Percentiles rank a stretch among this genome's conserved stretches.
Conservation (phyloP, 2,113 vertebrate genomes). For the Triplophysa tibetana region DNA sequence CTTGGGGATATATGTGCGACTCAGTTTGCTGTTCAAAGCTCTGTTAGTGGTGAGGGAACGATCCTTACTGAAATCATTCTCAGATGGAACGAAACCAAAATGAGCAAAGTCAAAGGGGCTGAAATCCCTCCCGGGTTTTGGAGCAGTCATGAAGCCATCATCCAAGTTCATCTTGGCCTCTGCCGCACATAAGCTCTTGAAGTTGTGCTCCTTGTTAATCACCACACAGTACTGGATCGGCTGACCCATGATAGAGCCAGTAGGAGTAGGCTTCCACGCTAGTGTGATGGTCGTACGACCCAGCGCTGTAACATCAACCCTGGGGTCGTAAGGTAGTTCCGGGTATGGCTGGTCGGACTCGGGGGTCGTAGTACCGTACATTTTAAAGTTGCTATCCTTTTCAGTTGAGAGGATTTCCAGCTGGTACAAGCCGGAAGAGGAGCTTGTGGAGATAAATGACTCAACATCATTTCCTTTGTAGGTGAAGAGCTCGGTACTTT, state of each 20-base stretch:
- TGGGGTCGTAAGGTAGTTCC: conserved; percentile 89
- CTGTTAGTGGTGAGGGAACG: conserved; percentile 68
- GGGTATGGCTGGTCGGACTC: conserved; percentile 96
- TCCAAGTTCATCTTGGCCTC: conserved; percentile 86
- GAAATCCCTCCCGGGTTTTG: conserved; percentile 92
- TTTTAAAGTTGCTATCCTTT: conserved; percentile 95
- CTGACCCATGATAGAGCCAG: conserved; percentile 82
- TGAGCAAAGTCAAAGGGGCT: conserved; percentile 95
- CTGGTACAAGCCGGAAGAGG: conserved; percentile 91
- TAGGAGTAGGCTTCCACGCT: conserved; percentile 96
- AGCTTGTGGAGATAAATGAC: conserved; percentile 86
- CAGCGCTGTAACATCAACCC: conserved; percentile 90
- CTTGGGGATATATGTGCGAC: conserved; percentile 72
- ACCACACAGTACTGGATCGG: conserved; percentile 94
- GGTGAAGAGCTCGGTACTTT: conserved; percentile 86
- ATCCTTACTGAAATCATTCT: conserved; percentile 78
- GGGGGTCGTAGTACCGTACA: conserved; percentile 93
- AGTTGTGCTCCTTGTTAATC: conserved; percentile 96
- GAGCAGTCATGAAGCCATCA: conserved; percentile 88
- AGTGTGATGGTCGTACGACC: conserved; percentile 90
- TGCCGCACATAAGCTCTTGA: conserved; percentile 95
- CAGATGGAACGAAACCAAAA: conserved; percentile 86
- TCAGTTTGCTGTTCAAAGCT: conserved; percentile 70
- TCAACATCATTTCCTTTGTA: conserved; percentile 98
- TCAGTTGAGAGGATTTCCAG: conserved; percentile 95